Evolutionary conservation across 2,888 invertebrate genomes (phyloP).

Genomic region (Cyclophora punctaria): DNA sequence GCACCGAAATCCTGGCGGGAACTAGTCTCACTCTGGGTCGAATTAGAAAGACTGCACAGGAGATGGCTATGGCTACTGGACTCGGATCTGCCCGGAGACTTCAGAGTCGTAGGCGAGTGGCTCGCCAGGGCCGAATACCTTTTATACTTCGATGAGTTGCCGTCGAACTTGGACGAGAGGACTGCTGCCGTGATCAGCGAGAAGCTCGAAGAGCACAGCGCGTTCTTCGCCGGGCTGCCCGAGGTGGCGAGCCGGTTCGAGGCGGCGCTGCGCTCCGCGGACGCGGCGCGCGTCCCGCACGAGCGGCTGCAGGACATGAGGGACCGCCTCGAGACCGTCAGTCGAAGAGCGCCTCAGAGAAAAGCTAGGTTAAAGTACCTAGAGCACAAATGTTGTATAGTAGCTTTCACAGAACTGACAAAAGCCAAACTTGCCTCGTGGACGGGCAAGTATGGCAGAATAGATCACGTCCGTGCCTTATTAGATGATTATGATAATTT

Average conservation of each 20-base stretch:
- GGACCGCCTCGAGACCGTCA: conserved; percentile 83
- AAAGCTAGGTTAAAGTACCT: conserved; percentile 90
- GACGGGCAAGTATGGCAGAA: conserved; percentile 91
- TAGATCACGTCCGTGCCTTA: conserved; percentile 87
- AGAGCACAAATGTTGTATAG: conserved; percentile 94
- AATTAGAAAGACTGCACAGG: conserved; percentile 84
- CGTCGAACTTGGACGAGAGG: conserved; percentile 89
- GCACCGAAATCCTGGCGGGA: conserved; percentile 91
- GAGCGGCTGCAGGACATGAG: conserved; percentile 90
- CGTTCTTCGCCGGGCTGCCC: conserved; percentile 90
- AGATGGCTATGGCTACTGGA: conserved; percentile 94
- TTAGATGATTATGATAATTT: conserved; percentile 93
- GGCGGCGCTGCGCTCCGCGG: conserved; percentile 79
- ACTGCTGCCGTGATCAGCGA: conserved; percentile 90
- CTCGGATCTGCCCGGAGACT: conserved; percentile 87
- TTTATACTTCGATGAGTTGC: conserved; percentile 87
- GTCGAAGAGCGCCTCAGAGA: conserved; percentile 85
- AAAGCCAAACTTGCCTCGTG: conserved; percentile 92
- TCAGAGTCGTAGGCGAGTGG: conserved; percentile 92
- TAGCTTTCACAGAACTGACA: conserved; percentile 92
- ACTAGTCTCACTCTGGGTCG: conserved; percentile 86
- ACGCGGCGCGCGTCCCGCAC: conserved; percentile 81
- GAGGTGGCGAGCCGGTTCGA: conserved; percentile 85
- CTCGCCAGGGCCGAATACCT: conserved; percentile 89
- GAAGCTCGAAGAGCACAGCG: conserved; percentile 91